Evolutionary conservation across 2,888 invertebrate species (phyloP).

Genomic region (Ariolimax columbianus): DNA sequence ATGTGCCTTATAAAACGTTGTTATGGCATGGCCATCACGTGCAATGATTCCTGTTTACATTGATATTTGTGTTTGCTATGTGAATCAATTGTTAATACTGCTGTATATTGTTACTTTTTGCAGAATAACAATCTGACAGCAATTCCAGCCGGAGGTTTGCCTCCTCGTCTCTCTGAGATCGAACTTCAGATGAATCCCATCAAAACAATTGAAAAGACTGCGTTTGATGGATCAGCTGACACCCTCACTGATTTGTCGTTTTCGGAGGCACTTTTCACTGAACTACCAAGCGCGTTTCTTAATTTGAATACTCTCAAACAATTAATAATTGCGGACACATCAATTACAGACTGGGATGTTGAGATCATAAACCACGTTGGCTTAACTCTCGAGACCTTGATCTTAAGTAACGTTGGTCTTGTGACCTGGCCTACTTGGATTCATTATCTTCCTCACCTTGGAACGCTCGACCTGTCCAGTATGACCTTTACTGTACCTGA

Average conservation of each 20-base stretch:
- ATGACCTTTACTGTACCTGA: not conserved
- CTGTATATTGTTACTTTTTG: not conserved
- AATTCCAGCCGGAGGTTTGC: not conserved
- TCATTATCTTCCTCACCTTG: not conserved
- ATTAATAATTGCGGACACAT: not conserved
- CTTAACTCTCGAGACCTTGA: not conserved
- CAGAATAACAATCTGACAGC: not conserved
- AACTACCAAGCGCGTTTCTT: not conserved
- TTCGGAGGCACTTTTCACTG: not conserved
- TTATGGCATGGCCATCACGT: too few species aligned
- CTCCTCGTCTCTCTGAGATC: not conserved
- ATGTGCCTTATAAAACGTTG: too few species aligned
- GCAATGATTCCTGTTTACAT: too few species aligned
- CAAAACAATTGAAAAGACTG: not conserved
- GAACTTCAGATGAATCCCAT: not conserved
- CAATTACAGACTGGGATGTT: not conserved
- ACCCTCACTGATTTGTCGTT: not conserved
- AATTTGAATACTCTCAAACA: not conserved
- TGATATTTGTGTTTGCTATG: too few species aligned
- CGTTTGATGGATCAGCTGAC: not conserved
- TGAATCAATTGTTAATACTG: not conserved
- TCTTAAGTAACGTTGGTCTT: not conserved
- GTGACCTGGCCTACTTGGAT: not conserved
- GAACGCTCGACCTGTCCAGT: not conserved
- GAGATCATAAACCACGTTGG: not conserved